A percentile compares a stretch with the other conserved stretches of the same genome.
These are phyloP conservation scores for Cheilosia variabilis DNA, from an alignment of 2,888 invertebrate genomes.

Conservation along the genomic window DNA sequence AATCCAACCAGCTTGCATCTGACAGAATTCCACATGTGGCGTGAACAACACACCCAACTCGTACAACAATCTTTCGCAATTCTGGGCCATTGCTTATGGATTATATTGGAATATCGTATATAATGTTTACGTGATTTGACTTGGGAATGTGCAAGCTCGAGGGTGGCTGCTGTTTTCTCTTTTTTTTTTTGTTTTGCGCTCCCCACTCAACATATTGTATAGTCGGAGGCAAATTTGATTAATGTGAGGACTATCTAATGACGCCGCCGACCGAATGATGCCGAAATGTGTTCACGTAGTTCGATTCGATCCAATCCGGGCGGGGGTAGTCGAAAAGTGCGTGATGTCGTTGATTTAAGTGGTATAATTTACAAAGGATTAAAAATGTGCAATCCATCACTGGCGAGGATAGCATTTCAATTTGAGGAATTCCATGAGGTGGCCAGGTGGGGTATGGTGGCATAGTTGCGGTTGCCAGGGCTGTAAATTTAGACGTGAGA, in stretches of 20 bases:
- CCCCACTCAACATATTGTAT: conserved; percentile 18
- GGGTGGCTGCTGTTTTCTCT: conserved; percentile 37
- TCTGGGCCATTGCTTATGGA: conserved; percentile 77
- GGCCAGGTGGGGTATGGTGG: conserved; percentile 17
- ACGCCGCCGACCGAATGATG: conserved; percentile 45
- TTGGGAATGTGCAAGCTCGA: conserved; percentile 57
- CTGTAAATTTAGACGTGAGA: conserved; percentile 66
- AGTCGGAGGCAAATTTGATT: conserved; percentile 71
- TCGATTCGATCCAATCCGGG: conserved; percentile 44
- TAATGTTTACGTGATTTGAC: conserved; percentile 80
- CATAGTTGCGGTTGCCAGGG: conserved; percentile 70
- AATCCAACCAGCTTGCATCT: conserved; percentile 60
- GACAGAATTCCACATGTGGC: conserved; percentile 68
- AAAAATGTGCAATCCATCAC: conserved; percentile 76
- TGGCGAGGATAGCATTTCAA: conserved; percentile 74
- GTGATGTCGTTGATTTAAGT: conserved; percentile 78
- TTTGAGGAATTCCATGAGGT: conserved; percentile 30
- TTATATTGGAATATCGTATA: conserved; percentile 82
- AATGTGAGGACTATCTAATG: conserved; percentile 72
- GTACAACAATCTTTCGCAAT: conserved; percentile 70
- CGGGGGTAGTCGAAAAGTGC: conserved; percentile 52
- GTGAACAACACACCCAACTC: conserved; percentile 64
- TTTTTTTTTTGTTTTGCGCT: conserved; percentile 8
- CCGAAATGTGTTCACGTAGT: conserved; percentile 71
- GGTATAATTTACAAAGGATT: conserved; percentile 79